These are phyloP conservation scores for Anolis apletophallus DNA, from an alignment of 2,797 vertebrate species.

Conservation along the genomic window DNA sequence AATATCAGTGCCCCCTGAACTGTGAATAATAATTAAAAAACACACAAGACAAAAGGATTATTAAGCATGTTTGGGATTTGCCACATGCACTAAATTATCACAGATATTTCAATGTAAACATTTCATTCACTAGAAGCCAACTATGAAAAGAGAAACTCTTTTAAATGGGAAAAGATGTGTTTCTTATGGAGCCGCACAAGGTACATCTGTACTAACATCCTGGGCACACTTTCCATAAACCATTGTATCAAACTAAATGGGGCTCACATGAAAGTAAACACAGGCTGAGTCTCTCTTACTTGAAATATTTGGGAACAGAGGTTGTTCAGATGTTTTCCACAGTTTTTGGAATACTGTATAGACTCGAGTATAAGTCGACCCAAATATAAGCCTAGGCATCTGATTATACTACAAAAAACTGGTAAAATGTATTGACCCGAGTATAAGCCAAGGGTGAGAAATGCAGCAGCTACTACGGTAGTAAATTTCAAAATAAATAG, in stretches of 20 bases:
- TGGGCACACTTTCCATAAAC: neutral
- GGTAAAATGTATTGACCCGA: too few species aligned
- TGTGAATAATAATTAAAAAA: conserved; percentile 65
- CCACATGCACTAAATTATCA: conserved; percentile 1
- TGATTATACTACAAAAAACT: too few species aligned
- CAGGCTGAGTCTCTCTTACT: neutral
- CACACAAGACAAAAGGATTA: conserved; percentile 19
- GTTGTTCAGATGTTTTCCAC: too few species aligned
- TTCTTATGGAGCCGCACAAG: neutral
- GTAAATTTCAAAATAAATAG: too few species aligned
- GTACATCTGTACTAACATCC: neutral
- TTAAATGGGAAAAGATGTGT: neutral
- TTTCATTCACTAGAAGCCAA: neutral
- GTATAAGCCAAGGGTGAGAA: too few species aligned
- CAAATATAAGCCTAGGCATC: too few species aligned
- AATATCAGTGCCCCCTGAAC: conserved; percentile 92
- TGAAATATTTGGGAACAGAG: too few species aligned
- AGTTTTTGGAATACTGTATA: too few species aligned
- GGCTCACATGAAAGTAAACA: neutral
- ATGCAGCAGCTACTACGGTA: too few species aligned
- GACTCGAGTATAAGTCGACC: too few species aligned
- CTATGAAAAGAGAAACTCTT: neutral
- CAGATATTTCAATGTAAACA: neutral
- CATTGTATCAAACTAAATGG: neutral
- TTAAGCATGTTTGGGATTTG: conserved; percentile 27